A percentile compares a stretch with the other conserved stretches of the same genome.
These are phyloP conservation scores for Scaeva pyrastri DNA, from an alignment of 2,888 invertebrate genomes.

Conservation along the genomic window DNA sequence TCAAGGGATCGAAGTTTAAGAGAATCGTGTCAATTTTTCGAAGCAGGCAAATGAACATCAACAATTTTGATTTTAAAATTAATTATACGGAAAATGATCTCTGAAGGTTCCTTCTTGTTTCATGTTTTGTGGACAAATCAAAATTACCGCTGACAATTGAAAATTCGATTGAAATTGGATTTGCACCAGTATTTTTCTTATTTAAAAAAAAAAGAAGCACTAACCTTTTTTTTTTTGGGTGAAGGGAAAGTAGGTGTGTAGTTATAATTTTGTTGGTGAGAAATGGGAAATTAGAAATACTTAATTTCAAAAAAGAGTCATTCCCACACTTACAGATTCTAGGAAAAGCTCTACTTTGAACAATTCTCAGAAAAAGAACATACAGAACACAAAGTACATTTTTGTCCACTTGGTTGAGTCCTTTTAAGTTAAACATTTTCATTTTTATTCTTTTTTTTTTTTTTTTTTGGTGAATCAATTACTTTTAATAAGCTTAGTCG, in stretches of 20 bases:
- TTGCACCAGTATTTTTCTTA: neutral
- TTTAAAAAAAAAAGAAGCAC: neutral
- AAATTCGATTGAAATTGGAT: neutral
- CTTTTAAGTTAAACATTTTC: neutral
- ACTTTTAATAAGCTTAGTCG: constrained; percentile 6
- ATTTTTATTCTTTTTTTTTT: no score
- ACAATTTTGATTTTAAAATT: no score
- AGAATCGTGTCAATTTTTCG: no score
- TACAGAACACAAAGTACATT: neutral
- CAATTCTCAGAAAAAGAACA: neutral
- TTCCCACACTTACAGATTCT: neutral
- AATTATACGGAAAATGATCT: no score
- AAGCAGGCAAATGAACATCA: no score
- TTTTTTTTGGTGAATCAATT: neutral
- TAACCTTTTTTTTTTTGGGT: neutral
- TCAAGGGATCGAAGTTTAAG: no score
- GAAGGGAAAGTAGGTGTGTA: neutral
- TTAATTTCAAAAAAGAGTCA: neutral
- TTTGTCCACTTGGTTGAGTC: neutral
- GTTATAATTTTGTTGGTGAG: neutral
- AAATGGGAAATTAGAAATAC: neutral
- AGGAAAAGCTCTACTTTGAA: neutral
- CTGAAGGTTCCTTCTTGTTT: no score
- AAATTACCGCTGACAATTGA: no score
- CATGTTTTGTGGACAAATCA: no score